Evolutionary conservation across 2,888 invertebrate species (phyloP).

Genomic region (Thumatha senex): DNA sequence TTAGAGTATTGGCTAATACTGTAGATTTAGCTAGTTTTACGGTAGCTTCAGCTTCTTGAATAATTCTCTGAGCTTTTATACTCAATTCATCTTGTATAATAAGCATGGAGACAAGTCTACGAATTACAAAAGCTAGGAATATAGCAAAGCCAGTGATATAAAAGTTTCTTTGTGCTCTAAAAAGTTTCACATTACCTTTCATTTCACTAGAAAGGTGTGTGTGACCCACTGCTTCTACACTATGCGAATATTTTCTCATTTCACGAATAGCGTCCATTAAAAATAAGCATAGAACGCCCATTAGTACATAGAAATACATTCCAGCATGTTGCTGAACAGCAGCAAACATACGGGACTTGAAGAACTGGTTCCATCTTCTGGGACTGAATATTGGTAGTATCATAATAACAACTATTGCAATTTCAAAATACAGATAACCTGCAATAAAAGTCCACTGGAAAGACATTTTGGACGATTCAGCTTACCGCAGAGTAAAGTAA

Average conservation of each 20-base stretch:
- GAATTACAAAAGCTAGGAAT: conserved; percentile 87
- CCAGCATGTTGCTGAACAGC: conserved; percentile 85
- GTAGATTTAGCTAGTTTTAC: conserved; percentile 66
- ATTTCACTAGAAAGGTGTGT: conserved; percentile 84
- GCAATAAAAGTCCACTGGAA: conserved; percentile 92
- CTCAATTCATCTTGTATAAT: conserved; percentile 85
- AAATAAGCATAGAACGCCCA: conserved; percentile 85
- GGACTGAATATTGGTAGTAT: conserved; percentile 89
- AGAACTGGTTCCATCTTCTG: conserved; percentile 89
- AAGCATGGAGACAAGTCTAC: conserved; percentile 85
- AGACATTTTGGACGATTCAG: conserved; percentile 82
- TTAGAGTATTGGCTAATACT: conserved; percentile 47
- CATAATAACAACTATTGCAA: conserved; percentile 85
- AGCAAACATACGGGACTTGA: conserved; percentile 87
- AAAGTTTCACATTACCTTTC: conserved; percentile 87
- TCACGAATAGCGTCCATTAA: conserved; percentile 89
- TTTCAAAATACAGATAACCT: conserved; percentile 88
- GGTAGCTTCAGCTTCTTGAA: conserved; percentile 87
- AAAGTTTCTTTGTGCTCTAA: conserved; percentile 90
- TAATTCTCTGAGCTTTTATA: conserved; percentile 85
- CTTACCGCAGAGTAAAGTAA: not conserved
- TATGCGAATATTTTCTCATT: conserved; percentile 86
- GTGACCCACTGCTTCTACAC: conserved; percentile 56
- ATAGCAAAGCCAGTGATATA: conserved; percentile 91
- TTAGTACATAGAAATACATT: conserved; percentile 86